phyloP scores from a whole-genome alignment of 2,888 invertebrate genomes.

The Odontomyia ornata region DNA sequence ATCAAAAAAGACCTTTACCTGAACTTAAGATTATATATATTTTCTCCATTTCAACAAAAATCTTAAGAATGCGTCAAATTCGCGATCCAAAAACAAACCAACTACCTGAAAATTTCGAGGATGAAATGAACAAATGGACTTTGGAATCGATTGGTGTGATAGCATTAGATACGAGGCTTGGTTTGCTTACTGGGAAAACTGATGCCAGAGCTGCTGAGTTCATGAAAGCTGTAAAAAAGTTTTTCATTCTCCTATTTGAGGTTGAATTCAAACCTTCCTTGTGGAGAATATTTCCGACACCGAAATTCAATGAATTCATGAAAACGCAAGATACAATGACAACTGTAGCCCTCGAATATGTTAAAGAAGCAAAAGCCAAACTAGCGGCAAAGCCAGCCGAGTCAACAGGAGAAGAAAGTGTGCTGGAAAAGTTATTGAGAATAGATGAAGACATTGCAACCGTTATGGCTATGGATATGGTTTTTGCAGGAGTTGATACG shows the following conservation, averaged over 20 bases:
- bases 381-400: constrained; percentile 53
- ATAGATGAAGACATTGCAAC: constrained; percentile 71
- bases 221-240: constrained; percentile 43
- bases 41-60: too few relatives aligned
- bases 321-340: constrained; percentile 54
- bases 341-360: constrained; percentile 58
- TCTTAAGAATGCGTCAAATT: constrained; percentile 58
- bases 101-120: constrained; percentile 64
- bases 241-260: constrained; percentile 48
- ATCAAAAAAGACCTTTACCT: too few relatives aligned
- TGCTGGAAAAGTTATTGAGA: constrained; percentile 72
- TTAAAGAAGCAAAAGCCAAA: constrained; percentile 59
- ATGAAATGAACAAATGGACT: constrained; percentile 68
- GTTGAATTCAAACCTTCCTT: constrained; percentile 59
- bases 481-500: constrained; percentile 77
- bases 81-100: constrained; percentile 57
- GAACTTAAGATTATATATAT: not conserved
- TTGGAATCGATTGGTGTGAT: constrained; percentile 67
- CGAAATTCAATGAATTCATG: constrained; percentile 56
- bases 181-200: constrained; percentile 53
- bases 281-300: constrained; percentile 58
- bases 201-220: constrained; percentile 42
- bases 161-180: constrained; percentile 62
- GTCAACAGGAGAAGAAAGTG: constrained; percentile 64
- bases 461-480: constrained; percentile 75